Percentiles rank a stretch among this genome's conserved stretches.
Evolutionary conservation across 2,797 vertebrate species (phyloP).

Genomic region (Sciaenops ocellatus): DNA sequence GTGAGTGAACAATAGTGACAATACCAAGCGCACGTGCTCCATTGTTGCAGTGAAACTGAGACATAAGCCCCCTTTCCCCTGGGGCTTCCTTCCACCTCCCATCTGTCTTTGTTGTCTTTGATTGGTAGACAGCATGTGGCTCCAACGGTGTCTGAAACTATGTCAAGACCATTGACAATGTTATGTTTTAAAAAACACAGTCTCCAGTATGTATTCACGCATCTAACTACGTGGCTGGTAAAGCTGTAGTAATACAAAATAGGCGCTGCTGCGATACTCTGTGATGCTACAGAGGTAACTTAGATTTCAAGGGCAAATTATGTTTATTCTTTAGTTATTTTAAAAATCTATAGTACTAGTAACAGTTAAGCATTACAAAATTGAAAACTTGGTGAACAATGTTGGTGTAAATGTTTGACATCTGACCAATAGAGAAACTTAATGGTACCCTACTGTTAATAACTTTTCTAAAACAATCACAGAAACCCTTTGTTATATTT

Average conservation of each 20-base stretch:
- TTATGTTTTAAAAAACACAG: slow-evolving; percentile 69
- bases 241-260: neutral
- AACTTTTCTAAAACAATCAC: neutral
- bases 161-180: slow-evolving; percentile 52
- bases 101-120: slow-evolving; percentile 77
- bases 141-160: slow-evolving; percentile 61
- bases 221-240: neutral
- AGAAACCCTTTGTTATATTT: neutral
- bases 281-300: neutral
- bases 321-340: neutral
- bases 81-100: slow-evolving; percentile 66
- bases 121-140: slow-evolving; percentile 66
- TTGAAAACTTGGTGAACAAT: neutral
- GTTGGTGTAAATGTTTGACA: neutral
- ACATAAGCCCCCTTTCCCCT: slow-evolving; percentile 75
- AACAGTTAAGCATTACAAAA: neutral
- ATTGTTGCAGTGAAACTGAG: slow-evolving; percentile 84
- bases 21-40: slow-evolving; percentile 69
- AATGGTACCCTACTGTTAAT: neutral
- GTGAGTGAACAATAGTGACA: slow-evolving; percentile 73
- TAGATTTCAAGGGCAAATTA: neutral
- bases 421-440: neutral
- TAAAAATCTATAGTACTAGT: neutral
- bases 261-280: neutral
- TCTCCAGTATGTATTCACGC: slow-evolving; percentile 14